Percentiles rank a stretch among this genome's conserved stretches.
Conservation (phyloP, 2,797 vertebrate genomes). For the Eupleurogrammus muticus region DNA sequence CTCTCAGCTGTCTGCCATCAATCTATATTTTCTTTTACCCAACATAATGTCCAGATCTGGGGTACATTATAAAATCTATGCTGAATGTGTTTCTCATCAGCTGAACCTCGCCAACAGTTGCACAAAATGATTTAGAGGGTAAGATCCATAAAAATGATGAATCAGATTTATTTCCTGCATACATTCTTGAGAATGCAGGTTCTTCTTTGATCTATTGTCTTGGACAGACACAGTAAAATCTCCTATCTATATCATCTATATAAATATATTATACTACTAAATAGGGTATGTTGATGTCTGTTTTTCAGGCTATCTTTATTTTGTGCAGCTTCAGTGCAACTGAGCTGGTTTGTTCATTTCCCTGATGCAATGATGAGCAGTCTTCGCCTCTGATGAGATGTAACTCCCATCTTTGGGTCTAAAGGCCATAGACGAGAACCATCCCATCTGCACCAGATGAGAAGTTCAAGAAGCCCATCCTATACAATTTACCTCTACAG, state of each 20-base stretch:
- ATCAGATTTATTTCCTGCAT: slow-evolving; percentile 36
- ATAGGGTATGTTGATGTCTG: slow-evolving; percentile 3
- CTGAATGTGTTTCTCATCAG: slow-evolving; percentile 4
- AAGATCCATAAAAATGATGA: slow-evolving; percentile 15
- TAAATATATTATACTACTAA: no score
- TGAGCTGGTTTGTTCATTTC: slow-evolving; percentile 27
- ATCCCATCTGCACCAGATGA: slow-evolving; percentile 31
- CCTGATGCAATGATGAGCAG: background rate
- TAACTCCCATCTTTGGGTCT: slow-evolving; percentile 16
- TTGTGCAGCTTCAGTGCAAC: background rate
- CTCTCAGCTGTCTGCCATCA: background rate
- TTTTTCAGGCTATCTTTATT: background rate
- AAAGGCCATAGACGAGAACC: slow-evolving; percentile 12
- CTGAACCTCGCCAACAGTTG: slow-evolving; percentile 11
- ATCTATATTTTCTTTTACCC: no score
- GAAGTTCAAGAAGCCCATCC: slow-evolving; percentile 10
- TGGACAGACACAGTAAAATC: background rate
- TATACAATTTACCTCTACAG: slow-evolving; percentile 39
- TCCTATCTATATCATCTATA: background rate
- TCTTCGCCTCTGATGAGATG: slow-evolving; percentile 24
- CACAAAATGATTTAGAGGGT: slow-evolving; percentile 33
- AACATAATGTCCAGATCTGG: no score
- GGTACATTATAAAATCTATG: no score
- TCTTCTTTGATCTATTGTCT: slow-evolving; percentile 15
- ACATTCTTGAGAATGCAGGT: slow-evolving; percentile 12